These are phyloP conservation scores for Cynopterus brachyotis DNA, from an alignment of 2,113 vertebrate species.

Conservation along the genomic window DNA sequence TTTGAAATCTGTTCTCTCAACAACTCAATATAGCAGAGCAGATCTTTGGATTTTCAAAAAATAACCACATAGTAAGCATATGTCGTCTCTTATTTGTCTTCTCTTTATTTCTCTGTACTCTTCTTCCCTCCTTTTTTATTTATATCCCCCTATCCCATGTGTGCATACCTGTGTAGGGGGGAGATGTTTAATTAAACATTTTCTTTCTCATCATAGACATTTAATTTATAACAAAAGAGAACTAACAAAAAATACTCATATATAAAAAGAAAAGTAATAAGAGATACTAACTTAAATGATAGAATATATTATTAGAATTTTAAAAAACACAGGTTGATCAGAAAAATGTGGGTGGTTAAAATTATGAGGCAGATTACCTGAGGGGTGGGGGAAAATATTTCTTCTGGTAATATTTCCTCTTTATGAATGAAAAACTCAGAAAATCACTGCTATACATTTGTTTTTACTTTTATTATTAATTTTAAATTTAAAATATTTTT, in stretches of 20 bases:
- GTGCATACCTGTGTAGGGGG: neutral
- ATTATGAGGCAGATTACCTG: neutral
- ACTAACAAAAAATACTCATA: neutral
- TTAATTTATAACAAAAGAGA: neutral
- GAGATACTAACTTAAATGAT: neutral
- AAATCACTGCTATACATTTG: neutral
- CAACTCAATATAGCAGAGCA: neutral
- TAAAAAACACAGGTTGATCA: neutral
- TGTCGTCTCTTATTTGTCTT: neutral
- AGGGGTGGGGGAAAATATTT: neutral
- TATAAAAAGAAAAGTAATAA: neutral
- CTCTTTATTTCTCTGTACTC: neutral
- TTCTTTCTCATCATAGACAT: neutral
- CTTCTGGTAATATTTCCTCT: neutral
- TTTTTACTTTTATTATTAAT: neutral
- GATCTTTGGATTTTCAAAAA: neutral
- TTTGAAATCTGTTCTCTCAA: neutral
- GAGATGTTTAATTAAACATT: neutral
- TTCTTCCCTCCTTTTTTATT: neutral
- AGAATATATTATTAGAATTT: neutral
- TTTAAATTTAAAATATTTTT: slow-evolving; percentile 25
- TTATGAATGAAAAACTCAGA: neutral
- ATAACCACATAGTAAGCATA: neutral
- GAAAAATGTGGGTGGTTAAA: neutral
- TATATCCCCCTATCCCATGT: fast-evolving